Percentiles rank a stretch among this genome's conserved stretches.
These are phyloP conservation scores for Rosalia funebris DNA, from an alignment of 2,888 invertebrate species.

Conservation along the genomic window DNA sequence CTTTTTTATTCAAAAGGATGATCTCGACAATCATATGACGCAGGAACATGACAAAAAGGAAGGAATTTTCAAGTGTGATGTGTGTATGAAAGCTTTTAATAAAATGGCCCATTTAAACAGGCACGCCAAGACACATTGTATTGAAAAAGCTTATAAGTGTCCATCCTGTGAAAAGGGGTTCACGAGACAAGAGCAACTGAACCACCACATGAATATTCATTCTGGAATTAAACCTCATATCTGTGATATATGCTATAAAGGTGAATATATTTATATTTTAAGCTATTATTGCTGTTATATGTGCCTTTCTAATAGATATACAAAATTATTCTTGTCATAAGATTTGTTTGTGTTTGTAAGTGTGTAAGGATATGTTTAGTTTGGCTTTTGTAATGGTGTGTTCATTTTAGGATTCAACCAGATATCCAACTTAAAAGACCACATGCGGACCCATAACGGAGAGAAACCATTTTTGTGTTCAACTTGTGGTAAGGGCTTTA, in stretches of 20 bases:
- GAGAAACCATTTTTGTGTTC: slow-evolving; percentile 64
- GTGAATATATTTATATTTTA: slow-evolving; percentile 41
- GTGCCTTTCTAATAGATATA: no score
- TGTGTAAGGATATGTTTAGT: no score
- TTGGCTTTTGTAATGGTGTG: no score
- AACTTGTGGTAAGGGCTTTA: slow-evolving; percentile 64
- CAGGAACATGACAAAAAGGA: slow-evolving; percentile 38
- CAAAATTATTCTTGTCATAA: no score
- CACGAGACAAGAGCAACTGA: slow-evolving; percentile 68
- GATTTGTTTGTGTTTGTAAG: no score
- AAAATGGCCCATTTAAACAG: slow-evolving; percentile 67
- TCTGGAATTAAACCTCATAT: slow-evolving; percentile 68
- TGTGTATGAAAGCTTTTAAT: slow-evolving; percentile 67
- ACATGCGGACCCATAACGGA: slow-evolving; percentile 64
- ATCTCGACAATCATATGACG: slow-evolving; percentile 45
- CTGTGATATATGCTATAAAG: slow-evolving; percentile 71
- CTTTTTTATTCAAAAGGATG: slow-evolving; percentile 44
- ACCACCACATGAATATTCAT: slow-evolving; percentile 70
- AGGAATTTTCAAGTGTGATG: slow-evolving; percentile 62
- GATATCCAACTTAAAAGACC: slow-evolving; percentile 64
- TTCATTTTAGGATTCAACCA: slow-evolving; percentile 66
- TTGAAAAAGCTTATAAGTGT: slow-evolving; percentile 68
- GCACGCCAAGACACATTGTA: slow-evolving; percentile 67
- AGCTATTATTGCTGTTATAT: not conserved
- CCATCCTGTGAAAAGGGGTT: slow-evolving; percentile 69